Conservation (phyloP, 2,113 vertebrate species). For the Narcine bancroftii region DNA sequence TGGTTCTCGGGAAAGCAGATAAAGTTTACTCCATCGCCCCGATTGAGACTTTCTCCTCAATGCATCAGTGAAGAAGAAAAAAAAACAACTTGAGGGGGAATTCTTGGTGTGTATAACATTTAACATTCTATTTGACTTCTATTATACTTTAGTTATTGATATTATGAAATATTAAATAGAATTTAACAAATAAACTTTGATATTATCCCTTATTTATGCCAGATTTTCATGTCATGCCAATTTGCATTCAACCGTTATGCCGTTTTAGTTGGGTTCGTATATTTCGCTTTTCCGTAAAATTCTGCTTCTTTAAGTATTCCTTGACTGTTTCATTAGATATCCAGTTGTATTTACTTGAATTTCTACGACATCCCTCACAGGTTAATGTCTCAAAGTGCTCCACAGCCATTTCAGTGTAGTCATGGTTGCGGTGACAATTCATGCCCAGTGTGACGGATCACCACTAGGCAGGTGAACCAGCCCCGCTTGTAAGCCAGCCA, state of each 20-base stretch:
- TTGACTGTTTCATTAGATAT: neutral
- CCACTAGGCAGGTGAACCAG: too few relatives aligned
- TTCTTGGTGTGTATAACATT: neutral
- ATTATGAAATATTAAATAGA: neutral
- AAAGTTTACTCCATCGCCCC: neutral
- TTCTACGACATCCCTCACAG: too few relatives aligned
- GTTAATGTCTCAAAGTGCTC: too few relatives aligned
- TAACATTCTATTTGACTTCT: neutral
- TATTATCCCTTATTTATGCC: neutral
- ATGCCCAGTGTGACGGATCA: too few relatives aligned
- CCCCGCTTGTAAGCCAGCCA: too few relatives aligned
- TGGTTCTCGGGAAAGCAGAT: neutral
- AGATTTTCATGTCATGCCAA: neutral
- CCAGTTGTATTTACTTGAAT: neutral
- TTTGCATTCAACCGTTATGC: neutral
- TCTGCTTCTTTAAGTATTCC: neutral
- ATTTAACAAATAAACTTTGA: neutral
- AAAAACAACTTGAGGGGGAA: neutral
- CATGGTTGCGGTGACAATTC: too few relatives aligned
- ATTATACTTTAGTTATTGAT: neutral
- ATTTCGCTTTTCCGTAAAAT: neutral
- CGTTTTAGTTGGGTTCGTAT: neutral
- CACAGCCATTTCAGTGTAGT: too few relatives aligned
- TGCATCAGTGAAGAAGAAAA: neutral
- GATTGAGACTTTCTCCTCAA: neutral